Base-by-base conservation (phyloP, 2,113 vertebrate species). In the Symphodus melops region DNA sequence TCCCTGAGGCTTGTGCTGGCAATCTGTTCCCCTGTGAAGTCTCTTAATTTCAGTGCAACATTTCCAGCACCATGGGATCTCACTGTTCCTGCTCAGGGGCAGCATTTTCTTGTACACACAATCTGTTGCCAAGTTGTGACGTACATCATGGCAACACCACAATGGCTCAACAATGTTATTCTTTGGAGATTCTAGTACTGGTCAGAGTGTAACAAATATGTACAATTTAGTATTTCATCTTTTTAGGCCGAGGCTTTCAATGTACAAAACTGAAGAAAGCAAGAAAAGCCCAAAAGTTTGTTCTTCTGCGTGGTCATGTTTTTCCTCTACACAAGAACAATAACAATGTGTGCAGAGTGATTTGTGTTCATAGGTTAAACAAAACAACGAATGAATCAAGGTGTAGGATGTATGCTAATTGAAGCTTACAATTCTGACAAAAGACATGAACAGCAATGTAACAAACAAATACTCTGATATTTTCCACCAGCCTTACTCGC, bases 11-110 rank as follows among this genome's bases (percentile, higher is more conserved):
- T 48, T 75, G 61, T 20, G 75, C 55, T 79, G 67, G 72, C 83
- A 88, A 86, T 88, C 81, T 86, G 81, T 68, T 86, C 72, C 76
- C 77, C 71, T 79, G 81, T 67, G 57, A 87, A 82, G 82, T 64
- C 82, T 77, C 21, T 82, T 85, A 70, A 83, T 86, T 86, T 86
- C 63, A 72, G 39, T 25, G 56, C 58, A 81, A 69, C 51, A 81
- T 81, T 83, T 72, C 77, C 77, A 62, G 82, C 77, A 75, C 74
- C 51, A n/a, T 46, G 73, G 81, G 66, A 81, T 69, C 76, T 66
- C 63, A 69, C 49, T 68, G 55, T 79, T 75, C 67, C 62, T 73
- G 60, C 72, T 80, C 20, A 33, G 72, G 72, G 86, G 75, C 77
- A 76, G 65, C 49, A 5, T 77, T 77, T 82, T 52, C 72, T 61